Evolutionary conservation across 2,113 vertebrate species (phyloP), one percentile per base, ranked within the genome.

Genomic region (Phodopus roborovskii): DNA sequence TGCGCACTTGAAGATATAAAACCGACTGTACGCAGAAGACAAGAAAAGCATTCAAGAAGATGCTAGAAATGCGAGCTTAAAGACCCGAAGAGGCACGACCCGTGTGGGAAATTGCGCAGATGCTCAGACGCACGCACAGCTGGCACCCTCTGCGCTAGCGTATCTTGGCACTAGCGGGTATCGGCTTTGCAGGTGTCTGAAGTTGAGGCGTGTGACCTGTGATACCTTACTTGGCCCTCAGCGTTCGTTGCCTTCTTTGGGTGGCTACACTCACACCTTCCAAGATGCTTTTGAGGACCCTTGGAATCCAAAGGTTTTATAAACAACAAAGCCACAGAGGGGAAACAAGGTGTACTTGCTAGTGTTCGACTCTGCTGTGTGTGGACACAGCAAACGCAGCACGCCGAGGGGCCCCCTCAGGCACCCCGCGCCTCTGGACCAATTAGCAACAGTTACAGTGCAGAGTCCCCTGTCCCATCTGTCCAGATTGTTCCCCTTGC

Each of bases 61-160:
- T 24, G 71, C 88, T n/a, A 66, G 50, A 82, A 42, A 53, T 19
- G 45, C 0, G 56, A 83, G 22, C 36, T 64, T 33, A 53, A 62
- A 64, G 75, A 9, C 30, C 15, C 1, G 19, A 19, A 39, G 48
- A 77, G 48, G 7, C 64, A n/a, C 8, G 15, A 7, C 33, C 19
- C 16, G 11, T 1, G 1, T 3, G 26, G 15, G 66, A 19, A 42
- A 12, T 58, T n/a, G 20, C 4, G 26, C 0, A 28, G n/a, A 48
- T 16, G 0, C 19, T 58, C 50, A 39, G 77, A 26, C 15, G 28
- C 6, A 1, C 10, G 12, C 8, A 15, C 70, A 86, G 11, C 9
- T 6, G 20, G 82, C 28, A 48, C 30, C 42, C 28, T 70, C n/a
- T n/a, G 17, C 2, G 45, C 45, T 3, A 0, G 0, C 13, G 28